Conservation (phyloP, 2,113 vertebrate genomes). For the Ramphastos sulfuratus region DNA sequence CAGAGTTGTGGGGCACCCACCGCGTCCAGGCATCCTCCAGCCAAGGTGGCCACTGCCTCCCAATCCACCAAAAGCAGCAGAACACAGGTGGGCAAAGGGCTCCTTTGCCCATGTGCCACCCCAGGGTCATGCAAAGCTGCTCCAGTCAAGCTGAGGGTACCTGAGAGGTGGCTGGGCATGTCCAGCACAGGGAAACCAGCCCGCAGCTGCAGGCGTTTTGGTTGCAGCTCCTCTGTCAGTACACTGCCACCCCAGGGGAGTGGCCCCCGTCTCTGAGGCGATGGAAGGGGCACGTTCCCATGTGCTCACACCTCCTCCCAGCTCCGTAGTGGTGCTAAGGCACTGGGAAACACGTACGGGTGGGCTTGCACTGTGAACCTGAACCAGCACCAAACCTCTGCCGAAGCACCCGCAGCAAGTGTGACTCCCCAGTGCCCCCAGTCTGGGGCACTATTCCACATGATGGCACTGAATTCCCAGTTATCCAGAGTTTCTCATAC, state of each 20-base stretch:
- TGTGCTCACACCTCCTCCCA: rapidly evolving
- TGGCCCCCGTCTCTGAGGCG: rapidly evolving
- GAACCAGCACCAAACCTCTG: not conserved
- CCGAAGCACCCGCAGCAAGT: rapidly evolving
- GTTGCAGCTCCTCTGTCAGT: not conserved
- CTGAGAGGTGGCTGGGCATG: rapidly evolving
- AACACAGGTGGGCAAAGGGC: rapidly evolving
- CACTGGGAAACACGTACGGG: rapidly evolving
- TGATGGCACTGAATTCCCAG: not conserved
- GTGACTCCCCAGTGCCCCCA: not conserved
- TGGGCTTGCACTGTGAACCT: rapidly evolving
- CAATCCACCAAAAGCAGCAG: not conserved
- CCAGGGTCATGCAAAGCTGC: rapidly evolving
- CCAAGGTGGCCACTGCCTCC: not conserved
- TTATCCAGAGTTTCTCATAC: not conserved
- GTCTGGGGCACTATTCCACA: not conserved
- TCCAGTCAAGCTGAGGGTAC: rapidly evolving
- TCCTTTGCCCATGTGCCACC: rapidly evolving
- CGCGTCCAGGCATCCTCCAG: rapidly evolving
- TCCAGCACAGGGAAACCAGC: rapidly evolving
- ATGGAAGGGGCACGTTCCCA: rapidly evolving
- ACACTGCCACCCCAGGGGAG: rapidly evolving
- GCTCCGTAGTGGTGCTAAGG: rapidly evolving
- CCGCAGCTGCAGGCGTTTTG: not conserved
- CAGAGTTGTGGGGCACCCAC: rapidly evolving